A percentile compares a stretch with the other conserved stretches of the same genome.
These are phyloP conservation scores for Anthopleura xanthogrammica DNA, from an alignment of 92 coral and sea anemone species.

Conservation along the genomic window DNA sequence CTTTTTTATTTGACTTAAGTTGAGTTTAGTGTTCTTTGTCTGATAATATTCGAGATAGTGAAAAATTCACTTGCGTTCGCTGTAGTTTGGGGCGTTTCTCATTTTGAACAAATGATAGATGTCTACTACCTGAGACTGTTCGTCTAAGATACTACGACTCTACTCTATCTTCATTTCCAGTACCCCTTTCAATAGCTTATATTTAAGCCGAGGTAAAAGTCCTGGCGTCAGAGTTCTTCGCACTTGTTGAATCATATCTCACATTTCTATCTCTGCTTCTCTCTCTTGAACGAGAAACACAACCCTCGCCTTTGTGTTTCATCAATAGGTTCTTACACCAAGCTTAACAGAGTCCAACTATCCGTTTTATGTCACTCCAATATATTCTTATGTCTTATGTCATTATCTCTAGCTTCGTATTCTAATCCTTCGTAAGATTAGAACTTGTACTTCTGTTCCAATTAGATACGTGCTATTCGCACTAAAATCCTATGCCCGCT, in stretches of 20 bases:
- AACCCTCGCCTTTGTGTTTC: constrained; percentile 7
- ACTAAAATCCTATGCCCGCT: neutral
- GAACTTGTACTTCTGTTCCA: neutral
- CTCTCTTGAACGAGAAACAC: constrained; percentile 15
- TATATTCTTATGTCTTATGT: neutral
- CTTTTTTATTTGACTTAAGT: neutral
- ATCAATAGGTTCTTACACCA: constrained; percentile 2
- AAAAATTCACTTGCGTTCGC: neutral
- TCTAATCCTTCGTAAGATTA: neutral
- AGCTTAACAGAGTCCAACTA: neutral
- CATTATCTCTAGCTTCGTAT: neutral
- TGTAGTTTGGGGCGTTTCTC: neutral
- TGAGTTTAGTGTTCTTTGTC: constrained; percentile 1
- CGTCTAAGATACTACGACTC: neutral
- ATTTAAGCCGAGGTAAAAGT: constrained; percentile 4
- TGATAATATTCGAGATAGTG: neutral
- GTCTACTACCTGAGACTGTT: neutral
- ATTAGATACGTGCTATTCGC: neutral
- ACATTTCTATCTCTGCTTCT: constrained; percentile 15
- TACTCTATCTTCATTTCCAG: constrained; percentile 2
- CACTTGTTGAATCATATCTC: constrained; percentile 16
- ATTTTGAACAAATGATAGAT: neutral
- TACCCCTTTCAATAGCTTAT: neutral
- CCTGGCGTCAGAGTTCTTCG: constrained; percentile 18
- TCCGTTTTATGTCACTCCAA: constrained; percentile 1